Percentiles rank a stretch among this genome's conserved stretches.
Conservation (phyloP, 2,113 vertebrate genomes). For the Meles meles region DNA sequence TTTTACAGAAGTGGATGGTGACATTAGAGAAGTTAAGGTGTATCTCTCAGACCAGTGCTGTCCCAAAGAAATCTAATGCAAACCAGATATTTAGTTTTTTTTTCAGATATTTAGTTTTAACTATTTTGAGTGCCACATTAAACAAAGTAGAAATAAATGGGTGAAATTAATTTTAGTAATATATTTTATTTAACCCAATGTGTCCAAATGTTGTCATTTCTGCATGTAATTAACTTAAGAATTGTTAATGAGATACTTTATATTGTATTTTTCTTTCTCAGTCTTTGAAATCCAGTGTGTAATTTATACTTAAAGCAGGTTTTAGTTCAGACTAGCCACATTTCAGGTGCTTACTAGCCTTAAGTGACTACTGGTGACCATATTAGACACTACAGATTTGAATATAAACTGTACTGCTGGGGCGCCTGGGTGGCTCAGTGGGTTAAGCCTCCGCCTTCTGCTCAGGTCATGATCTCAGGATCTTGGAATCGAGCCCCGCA, state of each 20-base stretch:
- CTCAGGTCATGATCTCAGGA: too few species aligned
- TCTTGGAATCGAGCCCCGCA: too few species aligned
- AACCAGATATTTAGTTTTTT: background rate
- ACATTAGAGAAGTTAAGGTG: background rate
- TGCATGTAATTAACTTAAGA: background rate
- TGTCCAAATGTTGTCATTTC: background rate
- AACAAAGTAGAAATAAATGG: background rate
- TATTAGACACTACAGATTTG: background rate
- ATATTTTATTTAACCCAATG: background rate
- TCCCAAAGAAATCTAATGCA: background rate
- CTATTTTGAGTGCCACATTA: background rate
- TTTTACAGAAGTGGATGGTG: background rate
- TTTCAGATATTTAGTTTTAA: background rate
- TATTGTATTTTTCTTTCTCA: background rate
- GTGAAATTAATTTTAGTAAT: slow-evolving; percentile 5
- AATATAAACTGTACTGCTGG: background rate
- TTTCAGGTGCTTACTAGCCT: background rate
- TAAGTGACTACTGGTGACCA: background rate
- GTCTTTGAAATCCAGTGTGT: background rate
- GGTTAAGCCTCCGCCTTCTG: too few species aligned
- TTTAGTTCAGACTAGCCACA: background rate
- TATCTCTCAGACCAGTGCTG: background rate
- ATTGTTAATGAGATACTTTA: background rate
- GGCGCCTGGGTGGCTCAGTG: too few species aligned
- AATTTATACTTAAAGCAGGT: background rate